These are phyloP conservation scores for Dasypogon diadema DNA, from an alignment of 2,888 invertebrate species.

Conservation along the genomic window DNA sequence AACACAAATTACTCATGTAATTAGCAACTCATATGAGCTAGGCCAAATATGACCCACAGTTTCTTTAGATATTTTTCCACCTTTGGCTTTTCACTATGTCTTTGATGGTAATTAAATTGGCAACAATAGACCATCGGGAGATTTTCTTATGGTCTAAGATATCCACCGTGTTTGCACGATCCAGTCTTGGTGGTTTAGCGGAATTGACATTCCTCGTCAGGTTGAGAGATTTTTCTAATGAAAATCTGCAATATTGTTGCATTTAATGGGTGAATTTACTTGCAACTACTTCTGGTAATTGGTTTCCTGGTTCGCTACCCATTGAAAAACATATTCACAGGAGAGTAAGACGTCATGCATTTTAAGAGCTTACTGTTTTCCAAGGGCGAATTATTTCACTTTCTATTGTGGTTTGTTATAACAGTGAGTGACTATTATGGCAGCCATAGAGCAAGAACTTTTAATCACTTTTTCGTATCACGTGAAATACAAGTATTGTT, in stretches of 20 bases:
- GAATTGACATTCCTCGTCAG: constrained; percentile 15
- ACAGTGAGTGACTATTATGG: no score
- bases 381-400: no score
- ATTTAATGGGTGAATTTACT: background rate
- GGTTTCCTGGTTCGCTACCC: background rate
- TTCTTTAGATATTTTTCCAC: background rate
- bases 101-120: constrained; percentile 6
- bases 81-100: background rate
- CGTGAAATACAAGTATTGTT: no score
- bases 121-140: constrained; percentile 14
- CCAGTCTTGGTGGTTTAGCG: background rate
- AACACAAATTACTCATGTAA: constrained; percentile 40
- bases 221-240: constrained; percentile 25
- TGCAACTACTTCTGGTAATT: background rate
- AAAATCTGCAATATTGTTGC: background rate
- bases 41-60: background rate
- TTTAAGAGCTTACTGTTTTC: no score
- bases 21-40: constrained; percentile 23
- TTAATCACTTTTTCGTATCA: no score
- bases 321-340: no score
- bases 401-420: no score
- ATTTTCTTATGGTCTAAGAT: background rate
- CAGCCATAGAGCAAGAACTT: no score
- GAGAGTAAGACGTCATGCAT: no score
- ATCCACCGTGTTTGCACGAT: background rate